Percentiles rank a stretch among this genome's conserved stretches.
phyloP scores from a whole-genome alignment of 30 jellyfish, hydroid and myxozoan genomes.

The Haliclystus octoradiatus region DNA sequence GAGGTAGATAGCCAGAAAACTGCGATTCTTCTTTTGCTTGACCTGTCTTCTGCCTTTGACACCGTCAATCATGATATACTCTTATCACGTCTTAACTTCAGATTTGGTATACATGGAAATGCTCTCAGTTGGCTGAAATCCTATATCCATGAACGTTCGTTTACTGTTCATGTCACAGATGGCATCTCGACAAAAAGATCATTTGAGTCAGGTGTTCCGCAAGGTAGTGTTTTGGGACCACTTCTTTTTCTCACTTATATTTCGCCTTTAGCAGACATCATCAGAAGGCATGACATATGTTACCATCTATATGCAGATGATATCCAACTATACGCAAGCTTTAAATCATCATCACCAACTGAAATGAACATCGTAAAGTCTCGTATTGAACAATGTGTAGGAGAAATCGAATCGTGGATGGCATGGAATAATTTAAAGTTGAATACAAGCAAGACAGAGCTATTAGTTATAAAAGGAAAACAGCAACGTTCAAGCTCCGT shows the following conservation, averaged over 20 bases:
- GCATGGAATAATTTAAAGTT: too few relatives aligned
- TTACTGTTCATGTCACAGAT: neutral
- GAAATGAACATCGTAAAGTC: too few relatives aligned
- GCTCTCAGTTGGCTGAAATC: neutral
- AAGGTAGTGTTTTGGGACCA: neutral
- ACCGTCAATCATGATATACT: neutral
- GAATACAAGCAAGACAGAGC: too few relatives aligned
- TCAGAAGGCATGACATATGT: neutral
- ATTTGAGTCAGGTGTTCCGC: neutral
- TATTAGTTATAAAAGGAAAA: too few relatives aligned
- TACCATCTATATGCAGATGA: neutral
- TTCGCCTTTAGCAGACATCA: neutral
- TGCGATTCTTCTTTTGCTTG: neutral
- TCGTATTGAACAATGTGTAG: too few relatives aligned
- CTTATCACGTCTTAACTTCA: neutral
- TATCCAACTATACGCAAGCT: too few relatives aligned
- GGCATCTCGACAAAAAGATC: neutral
- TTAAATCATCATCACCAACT: too few relatives aligned
- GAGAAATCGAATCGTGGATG: too few relatives aligned
- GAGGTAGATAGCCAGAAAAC: neutral
- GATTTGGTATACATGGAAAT: neutral
- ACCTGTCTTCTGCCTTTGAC: neutral
- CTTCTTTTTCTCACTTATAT: neutral
- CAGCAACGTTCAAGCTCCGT: too few relatives aligned
- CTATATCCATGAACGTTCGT: neutral